phyloP scores from a whole-genome alignment of 1,140 invertebrate species.

The Micrasema longulum region DNA sequence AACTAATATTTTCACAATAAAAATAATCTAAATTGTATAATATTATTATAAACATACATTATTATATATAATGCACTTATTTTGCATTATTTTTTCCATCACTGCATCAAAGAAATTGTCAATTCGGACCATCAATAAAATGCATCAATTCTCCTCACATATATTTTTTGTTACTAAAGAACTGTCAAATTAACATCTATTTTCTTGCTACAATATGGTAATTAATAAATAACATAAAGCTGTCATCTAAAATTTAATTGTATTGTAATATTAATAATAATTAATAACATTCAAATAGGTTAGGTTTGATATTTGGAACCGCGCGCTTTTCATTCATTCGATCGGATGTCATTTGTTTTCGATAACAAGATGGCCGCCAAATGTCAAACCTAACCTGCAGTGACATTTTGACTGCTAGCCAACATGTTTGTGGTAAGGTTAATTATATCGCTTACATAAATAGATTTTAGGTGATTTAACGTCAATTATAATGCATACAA shows the following conservation, averaged over 20 bases:
- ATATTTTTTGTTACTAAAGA: constrained; percentile 5
- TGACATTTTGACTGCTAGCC: constrained; percentile 5
- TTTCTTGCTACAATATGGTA: constrained; percentile 31
- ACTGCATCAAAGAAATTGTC: too few species aligned
- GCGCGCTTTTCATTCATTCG: too few species aligned
- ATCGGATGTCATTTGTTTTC: too few species aligned
- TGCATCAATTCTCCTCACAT: not conserved
- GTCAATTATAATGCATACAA: constrained; percentile 54
- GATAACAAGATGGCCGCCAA: constrained; percentile 12
- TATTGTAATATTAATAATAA: too few species aligned
- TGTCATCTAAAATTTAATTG: not conserved
- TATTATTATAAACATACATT: too few species aligned
- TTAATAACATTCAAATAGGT: too few species aligned
- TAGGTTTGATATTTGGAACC: too few species aligned
- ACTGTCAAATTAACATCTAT: constrained; percentile 30
- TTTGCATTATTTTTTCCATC: too few species aligned
- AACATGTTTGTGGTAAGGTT: constrained; percentile 20
- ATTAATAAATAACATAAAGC: too few species aligned
- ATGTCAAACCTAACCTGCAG: constrained; percentile 7
- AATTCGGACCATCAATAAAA: too few species aligned
- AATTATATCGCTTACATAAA: constrained; percentile 52
- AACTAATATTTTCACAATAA: constrained; percentile 37
- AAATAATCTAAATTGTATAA: too few species aligned
- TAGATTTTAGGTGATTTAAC: constrained; percentile 53
- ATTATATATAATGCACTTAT: too few species aligned